Evolutionary conservation across 2,888 invertebrate species (phyloP).

Genomic region (Nomada fabriciana): DNA sequence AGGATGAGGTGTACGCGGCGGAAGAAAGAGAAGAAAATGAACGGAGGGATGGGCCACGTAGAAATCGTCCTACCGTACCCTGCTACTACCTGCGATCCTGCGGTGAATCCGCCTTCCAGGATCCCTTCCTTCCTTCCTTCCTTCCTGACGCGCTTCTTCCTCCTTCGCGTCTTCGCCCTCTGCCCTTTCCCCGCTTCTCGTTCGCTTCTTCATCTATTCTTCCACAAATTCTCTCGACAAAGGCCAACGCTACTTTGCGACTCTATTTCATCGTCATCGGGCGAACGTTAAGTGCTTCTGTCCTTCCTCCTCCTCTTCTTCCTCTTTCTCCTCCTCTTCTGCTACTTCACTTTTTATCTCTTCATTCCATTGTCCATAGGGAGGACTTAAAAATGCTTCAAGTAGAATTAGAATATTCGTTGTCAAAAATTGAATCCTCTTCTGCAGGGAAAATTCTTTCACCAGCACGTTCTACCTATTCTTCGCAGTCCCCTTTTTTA

Average conservation of each 20-base stretch:
- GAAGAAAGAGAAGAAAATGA: slow-evolving; percentile 70
- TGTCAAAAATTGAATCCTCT: slow-evolving; percentile 34
- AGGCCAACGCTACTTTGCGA: slow-evolving; percentile 20
- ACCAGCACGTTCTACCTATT: not conserved
- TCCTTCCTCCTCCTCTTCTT: not conserved
- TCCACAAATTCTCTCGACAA: not conserved
- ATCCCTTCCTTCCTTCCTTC: slow-evolving; percentile 74
- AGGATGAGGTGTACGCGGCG: slow-evolving; percentile 63
- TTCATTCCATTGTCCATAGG: not conserved
- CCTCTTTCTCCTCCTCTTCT: not conserved
- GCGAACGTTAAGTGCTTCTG: no score
- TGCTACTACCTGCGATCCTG: slow-evolving; percentile 75
- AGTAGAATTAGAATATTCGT: slow-evolving; percentile 32
- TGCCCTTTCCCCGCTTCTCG: slow-evolving; percentile 6
- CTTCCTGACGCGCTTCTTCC: slow-evolving; percentile 61
- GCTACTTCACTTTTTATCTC: not conserved
- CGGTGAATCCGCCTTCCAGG: slow-evolving; percentile 74
- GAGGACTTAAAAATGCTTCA: slow-evolving; percentile 13
- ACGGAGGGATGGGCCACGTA: slow-evolving; percentile 71
- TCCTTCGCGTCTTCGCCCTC: slow-evolving; percentile 42
- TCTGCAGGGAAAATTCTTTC: slow-evolving; percentile 20
- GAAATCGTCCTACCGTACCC: slow-evolving; percentile 74
- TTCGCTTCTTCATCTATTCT: slow-evolving; percentile 5
- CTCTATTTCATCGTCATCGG: slow-evolving; percentile 12
- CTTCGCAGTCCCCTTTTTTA: not conserved